These are phyloP conservation scores for Alviniconcha marisindica DNA, from an alignment of 1,140 invertebrate species.

Conservation along the genomic window DNA sequence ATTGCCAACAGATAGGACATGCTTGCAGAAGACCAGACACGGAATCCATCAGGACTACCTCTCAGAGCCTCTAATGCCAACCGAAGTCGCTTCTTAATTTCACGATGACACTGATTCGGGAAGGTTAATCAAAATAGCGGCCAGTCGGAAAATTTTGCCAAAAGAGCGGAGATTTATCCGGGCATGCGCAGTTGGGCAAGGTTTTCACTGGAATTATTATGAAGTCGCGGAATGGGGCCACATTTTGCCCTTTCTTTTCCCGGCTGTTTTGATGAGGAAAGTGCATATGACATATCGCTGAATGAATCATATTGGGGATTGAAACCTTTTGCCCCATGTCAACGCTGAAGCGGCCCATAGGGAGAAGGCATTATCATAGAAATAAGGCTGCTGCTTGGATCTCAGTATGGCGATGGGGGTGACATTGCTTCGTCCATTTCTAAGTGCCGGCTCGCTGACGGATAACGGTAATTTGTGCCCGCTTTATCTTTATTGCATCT, in stretches of 20 bases:
- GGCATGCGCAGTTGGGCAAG: constrained; percentile 38
- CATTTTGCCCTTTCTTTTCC: constrained; percentile 29
- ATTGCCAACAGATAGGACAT: neutral
- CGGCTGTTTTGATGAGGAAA: constrained; percentile 30
- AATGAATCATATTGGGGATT: constrained; percentile 51
- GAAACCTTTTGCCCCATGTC: constrained; percentile 45
- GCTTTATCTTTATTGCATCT: constrained; percentile 52
- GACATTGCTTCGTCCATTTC: constrained; percentile 33
- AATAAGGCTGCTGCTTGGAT: constrained; percentile 43
- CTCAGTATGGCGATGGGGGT: neutral
- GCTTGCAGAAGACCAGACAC: neutral
- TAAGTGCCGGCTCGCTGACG: constrained; percentile 30
- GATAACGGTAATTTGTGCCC: constrained; percentile 42
- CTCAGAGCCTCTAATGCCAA: constrained; percentile 34
- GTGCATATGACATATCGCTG: constrained; percentile 49
- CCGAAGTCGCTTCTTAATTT: constrained; percentile 43
- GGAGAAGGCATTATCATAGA: constrained; percentile 50
- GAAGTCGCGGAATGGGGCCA: constrained; percentile 36
- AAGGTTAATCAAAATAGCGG: constrained; percentile 52
- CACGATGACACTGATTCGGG: constrained; percentile 49
- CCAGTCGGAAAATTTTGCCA: constrained; percentile 50
- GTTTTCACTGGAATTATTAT: constrained; percentile 45
- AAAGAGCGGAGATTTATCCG: constrained; percentile 52
- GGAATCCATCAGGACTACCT: constrained; percentile 29
- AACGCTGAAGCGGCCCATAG: constrained; percentile 36